A percentile compares a stretch with the other conserved stretches of the same genome.
These are phyloP conservation scores for Brachyopa scutellaris DNA, from an alignment of 2,888 invertebrate genomes.

Conservation along the genomic window DNA sequence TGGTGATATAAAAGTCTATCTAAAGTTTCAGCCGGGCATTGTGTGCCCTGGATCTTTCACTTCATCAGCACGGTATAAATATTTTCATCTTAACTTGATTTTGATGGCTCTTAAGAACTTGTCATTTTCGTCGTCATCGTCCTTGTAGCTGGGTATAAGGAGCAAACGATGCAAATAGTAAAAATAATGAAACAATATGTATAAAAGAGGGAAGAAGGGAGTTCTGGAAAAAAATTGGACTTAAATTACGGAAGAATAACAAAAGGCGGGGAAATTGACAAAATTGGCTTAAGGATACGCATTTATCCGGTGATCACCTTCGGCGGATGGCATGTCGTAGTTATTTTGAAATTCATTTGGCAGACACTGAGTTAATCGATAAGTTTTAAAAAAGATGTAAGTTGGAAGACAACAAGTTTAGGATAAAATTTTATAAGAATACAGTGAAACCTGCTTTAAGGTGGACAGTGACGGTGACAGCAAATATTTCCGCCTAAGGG, in stretches of 20 bases:
- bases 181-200: background rate
- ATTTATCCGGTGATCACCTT: conserved; percentile 22
- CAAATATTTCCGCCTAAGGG: too few species aligned
- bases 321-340: background rate
- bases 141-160: background rate
- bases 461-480: too few species aligned
- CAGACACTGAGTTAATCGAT: too few species aligned
- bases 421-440: too few species aligned
- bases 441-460: too few species aligned
- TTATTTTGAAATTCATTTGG: background rate
- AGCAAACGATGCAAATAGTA: conserved; percentile 1
- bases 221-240: background rate
- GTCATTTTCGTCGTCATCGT: conserved; percentile 17
- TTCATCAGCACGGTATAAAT: conserved; percentile 68
- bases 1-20: conserved; percentile 36
- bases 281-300: conserved; percentile 10
- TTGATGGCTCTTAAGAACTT: conserved; percentile 69
- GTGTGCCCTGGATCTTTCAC: conserved; percentile 68
- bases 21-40: conserved; percentile 22
- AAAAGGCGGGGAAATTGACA: background rate
- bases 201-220: background rate
- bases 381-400: too few species aligned
- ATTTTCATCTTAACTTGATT: conserved; percentile 72
- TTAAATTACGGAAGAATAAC: background rate
- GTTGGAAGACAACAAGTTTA: too few species aligned